Percentiles rank a stretch among this genome's conserved stretches.
Evolutionary conservation across 2,797 vertebrate species (phyloP).

Genomic region (Alosa sapidissima): DNA sequence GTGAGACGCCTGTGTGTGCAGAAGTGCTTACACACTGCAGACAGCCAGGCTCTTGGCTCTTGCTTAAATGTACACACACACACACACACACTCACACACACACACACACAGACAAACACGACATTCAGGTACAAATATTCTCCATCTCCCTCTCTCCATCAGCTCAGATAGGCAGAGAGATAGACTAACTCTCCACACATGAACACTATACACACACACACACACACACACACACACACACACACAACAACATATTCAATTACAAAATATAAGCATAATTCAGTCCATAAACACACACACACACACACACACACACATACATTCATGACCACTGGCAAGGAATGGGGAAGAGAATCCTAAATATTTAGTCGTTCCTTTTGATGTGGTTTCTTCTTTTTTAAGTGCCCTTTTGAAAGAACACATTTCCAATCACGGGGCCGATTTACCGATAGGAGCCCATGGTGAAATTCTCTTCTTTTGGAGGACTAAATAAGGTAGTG

Average conservation of each 20-base stretch:
- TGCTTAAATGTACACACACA: neutral
- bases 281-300: neutral
- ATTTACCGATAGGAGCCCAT: neutral
- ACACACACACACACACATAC: neutral
- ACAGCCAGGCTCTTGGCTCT: neutral
- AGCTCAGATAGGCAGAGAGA: too few species aligned
- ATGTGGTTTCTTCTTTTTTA: neutral
- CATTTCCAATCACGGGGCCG: neutral
- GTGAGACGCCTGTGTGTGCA: neutral
- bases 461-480: neutral
- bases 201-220: neutral
- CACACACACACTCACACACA: neutral
- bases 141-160: too few species aligned
- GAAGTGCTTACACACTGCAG: neutral
- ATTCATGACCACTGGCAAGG: neutral
- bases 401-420: neutral
- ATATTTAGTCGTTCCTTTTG: neutral
- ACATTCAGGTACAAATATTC: too few species aligned
- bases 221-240: neutral
- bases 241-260: neutral
- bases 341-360: neutral
- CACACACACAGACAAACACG: neutral
- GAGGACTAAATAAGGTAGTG: slow-evolving; percentile 2
- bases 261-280: too few species aligned
- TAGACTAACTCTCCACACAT: too few species aligned